Evolutionary conservation across 2,888 invertebrate genomes (phyloP).

Genomic region (Cartodere bifasciata): DNA sequence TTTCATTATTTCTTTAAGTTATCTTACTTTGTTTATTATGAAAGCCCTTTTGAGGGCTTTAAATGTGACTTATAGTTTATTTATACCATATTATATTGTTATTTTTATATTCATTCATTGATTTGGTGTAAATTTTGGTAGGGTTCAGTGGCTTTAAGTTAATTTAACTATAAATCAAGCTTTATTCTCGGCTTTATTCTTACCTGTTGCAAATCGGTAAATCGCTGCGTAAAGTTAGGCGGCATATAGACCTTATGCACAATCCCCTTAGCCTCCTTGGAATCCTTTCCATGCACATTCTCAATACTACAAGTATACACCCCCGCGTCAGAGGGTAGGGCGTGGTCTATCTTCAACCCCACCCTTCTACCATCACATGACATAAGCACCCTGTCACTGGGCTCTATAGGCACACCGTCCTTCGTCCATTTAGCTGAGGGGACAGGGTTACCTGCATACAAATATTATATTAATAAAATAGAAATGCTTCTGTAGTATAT

Average conservation of each 20-base stretch:
- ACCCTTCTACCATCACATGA: constrained; percentile 77
- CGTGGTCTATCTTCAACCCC: constrained; percentile 59
- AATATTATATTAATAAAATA: no score
- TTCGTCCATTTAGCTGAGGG: constrained; percentile 72
- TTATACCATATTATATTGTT: no score
- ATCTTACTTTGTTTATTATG: no score
- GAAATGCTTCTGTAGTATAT: no score
- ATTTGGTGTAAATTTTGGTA: background rate
- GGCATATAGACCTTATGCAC: constrained; percentile 71
- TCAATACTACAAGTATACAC: constrained; percentile 61
- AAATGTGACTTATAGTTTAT: no score
- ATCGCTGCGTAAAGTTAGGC: constrained; percentile 66
- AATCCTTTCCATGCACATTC: constrained; percentile 66
- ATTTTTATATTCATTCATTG: no score
- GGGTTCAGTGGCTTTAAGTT: constrained; percentile 1
- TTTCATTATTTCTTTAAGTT: no score
- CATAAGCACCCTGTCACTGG: constrained; percentile 55
- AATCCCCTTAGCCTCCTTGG: constrained; percentile 52
- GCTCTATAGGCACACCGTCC: constrained; percentile 52
- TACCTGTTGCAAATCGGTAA: constrained; percentile 54
- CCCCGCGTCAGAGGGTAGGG: constrained; percentile 61
- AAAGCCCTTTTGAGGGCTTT: no score
- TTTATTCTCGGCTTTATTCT: constrained; percentile 12
- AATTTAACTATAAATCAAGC: no score
- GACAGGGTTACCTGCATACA: constrained; percentile 79